Conservation (phyloP, 1,140 invertebrate species). For the Dendroctonus valens region DNA sequence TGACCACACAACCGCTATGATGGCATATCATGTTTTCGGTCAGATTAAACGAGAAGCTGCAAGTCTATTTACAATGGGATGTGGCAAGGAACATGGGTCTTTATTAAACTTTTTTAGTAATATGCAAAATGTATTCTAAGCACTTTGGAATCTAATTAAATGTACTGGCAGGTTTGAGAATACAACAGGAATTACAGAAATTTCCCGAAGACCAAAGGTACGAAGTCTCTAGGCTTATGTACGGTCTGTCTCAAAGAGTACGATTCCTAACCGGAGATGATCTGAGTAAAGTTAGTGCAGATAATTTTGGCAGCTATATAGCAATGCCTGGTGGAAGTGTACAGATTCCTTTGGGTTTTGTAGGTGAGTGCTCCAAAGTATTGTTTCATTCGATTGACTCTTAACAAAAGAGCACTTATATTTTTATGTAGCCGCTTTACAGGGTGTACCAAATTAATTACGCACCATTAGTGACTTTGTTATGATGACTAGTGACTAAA, state of each 20-base stretch:
- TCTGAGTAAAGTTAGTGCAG: slow-evolving; percentile 62
- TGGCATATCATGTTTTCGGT: slow-evolving; percentile 62
- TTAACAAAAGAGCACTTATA: too few species aligned
- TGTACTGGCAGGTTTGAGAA: slow-evolving; percentile 52
- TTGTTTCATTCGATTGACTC: too few species aligned
- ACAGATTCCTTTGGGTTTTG: slow-evolving; percentile 58
- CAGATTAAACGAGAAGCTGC: slow-evolving; percentile 65
- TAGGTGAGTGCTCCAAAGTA: slow-evolving; percentile 14
- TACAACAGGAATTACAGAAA: slow-evolving; percentile 65
- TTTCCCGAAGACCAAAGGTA: slow-evolving; percentile 67
- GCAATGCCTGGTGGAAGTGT: slow-evolving; percentile 66
- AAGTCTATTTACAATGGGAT: slow-evolving; percentile 59
- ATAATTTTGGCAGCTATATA: slow-evolving; percentile 65
- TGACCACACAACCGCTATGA: slow-evolving; percentile 59
- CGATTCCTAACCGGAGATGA: slow-evolving; percentile 62
- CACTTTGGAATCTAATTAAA: background rate
- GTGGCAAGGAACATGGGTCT: slow-evolving; percentile 59
- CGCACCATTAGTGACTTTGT: too few species aligned
- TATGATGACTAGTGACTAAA: too few species aligned
- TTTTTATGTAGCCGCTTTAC: too few species aligned
- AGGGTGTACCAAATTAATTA: too few species aligned
- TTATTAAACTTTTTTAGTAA: slow-evolving; percentile 61
- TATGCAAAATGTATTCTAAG: background rate
- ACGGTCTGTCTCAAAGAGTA: slow-evolving; percentile 61
- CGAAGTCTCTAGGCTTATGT: slow-evolving; percentile 65